These are phyloP conservation scores for Psittacara wagleri DNA, from an alignment of 2,113 vertebrate species.

Conservation along the genomic window DNA sequence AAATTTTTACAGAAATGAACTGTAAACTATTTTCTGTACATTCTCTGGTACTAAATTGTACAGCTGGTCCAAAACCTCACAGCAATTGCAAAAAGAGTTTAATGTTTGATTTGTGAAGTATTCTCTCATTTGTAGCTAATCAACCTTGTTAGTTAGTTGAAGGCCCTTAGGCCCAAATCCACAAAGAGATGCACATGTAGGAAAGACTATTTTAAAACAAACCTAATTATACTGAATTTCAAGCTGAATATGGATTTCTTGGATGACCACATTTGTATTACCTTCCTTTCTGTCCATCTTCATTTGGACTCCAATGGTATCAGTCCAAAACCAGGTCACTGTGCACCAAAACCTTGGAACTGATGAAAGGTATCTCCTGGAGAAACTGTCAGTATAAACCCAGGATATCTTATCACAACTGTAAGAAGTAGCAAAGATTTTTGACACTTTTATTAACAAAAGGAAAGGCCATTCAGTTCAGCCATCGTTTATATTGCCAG, in stretches of 20 bases:
- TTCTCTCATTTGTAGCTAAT: slow-evolving; percentile 13
- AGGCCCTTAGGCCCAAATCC: background rate
- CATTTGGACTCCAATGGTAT: background rate
- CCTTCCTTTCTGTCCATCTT: background rate
- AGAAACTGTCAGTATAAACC: background rate
- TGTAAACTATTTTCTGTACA: background rate
- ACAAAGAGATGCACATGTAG: background rate
- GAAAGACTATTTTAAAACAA: background rate
- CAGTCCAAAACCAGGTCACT: background rate
- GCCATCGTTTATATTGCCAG: background rate
- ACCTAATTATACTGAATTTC: background rate
- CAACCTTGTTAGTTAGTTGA: background rate
- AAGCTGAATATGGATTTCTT: background rate
- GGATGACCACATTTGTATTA: background rate
- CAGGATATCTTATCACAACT: background rate
- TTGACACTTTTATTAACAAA: background rate
- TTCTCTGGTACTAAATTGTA: background rate
- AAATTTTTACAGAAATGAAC: background rate
- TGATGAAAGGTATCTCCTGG: background rate
- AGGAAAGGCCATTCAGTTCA: background rate
- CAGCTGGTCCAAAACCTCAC: background rate
- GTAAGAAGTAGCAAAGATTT: background rate
- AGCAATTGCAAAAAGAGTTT: background rate
- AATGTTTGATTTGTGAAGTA: background rate
- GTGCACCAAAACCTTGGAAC: background rate